Conservation (phyloP, 1,140 invertebrate genomes). For the Proctacanthus coquilletti region DNA sequence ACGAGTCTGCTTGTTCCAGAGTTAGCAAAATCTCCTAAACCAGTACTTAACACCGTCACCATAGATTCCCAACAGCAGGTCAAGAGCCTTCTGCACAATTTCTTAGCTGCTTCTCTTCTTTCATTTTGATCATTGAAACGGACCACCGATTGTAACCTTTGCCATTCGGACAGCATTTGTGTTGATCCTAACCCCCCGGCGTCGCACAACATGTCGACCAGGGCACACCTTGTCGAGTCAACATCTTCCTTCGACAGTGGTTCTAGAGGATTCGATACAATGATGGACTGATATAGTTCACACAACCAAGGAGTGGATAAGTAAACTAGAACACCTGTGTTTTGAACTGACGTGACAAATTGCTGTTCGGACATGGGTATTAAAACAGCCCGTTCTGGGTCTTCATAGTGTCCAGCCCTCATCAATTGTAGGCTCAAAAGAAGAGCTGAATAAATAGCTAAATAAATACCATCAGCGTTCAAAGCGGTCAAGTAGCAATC, state of each 20-base stretch:
- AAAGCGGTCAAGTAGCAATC: slow-evolving; percentile 60
- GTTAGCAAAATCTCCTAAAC: slow-evolving; percentile 45
- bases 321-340: slow-evolving; percentile 79
- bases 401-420: slow-evolving; percentile 57
- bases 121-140: slow-evolving; percentile 44
- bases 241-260: slow-evolving; percentile 17
- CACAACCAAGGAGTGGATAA: slow-evolving; percentile 81
- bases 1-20: slow-evolving; percentile 33
- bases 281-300: slow-evolving; percentile 75
- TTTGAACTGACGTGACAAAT: slow-evolving; percentile 81
- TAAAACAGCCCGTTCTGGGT: slow-evolving; percentile 33
- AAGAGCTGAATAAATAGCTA: slow-evolving; percentile 73
- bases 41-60: slow-evolving; percentile 68
- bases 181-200: slow-evolving; percentile 64
- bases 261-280: slow-evolving; percentile 59
- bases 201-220: slow-evolving; percentile 40
- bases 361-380: slow-evolving; percentile 53
- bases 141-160: slow-evolving; percentile 52
- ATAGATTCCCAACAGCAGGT: slow-evolving; percentile 85
- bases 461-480: slow-evolving; percentile 88
- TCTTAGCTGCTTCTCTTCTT: slow-evolving; percentile 46
- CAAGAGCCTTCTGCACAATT: slow-evolving; percentile 48
- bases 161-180: slow-evolving; percentile 71
- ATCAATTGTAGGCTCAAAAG: slow-evolving; percentile 69
- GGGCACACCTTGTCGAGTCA: slow-evolving; percentile 19